Conservation (phyloP, 1,140 invertebrate genomes). For the Drosophila kanapiae region DNA sequence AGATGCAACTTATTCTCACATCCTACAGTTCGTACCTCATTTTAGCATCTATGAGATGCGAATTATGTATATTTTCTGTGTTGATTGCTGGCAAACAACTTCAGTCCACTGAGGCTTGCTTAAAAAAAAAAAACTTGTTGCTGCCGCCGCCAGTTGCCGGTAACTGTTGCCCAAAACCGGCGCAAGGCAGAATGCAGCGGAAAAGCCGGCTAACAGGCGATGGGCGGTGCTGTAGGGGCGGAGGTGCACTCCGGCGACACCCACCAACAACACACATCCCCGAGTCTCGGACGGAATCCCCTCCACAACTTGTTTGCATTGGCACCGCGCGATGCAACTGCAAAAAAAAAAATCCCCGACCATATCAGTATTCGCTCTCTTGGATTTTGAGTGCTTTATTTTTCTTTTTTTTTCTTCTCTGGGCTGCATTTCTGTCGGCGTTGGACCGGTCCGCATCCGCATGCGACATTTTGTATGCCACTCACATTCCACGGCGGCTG, state of each 20-base stretch:
- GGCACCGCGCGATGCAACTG: slow-evolving; percentile 17
- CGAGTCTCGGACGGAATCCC: neutral
- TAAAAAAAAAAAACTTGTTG: slow-evolving; percentile 59
- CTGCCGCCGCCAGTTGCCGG: slow-evolving; percentile 36
- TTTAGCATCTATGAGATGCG: neutral
- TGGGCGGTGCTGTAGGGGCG: neutral
- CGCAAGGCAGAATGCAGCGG: slow-evolving; percentile 67
- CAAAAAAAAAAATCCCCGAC: slow-evolving; percentile 17
- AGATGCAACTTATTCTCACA: neutral
- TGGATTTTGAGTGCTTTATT: slow-evolving; percentile 39
- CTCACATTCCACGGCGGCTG: slow-evolving; percentile 75
- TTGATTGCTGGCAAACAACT: slow-evolving; percentile 21
- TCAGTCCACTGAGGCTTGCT: neutral
- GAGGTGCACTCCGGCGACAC: slow-evolving; percentile 28
- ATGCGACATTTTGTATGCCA: slow-evolving; percentile 79
- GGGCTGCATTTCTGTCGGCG: slow-evolving; percentile 40
- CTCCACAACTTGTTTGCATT: slow-evolving; percentile 66
- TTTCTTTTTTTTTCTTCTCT: slow-evolving; percentile 15
- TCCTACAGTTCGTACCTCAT: neutral
- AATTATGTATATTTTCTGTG: slow-evolving; percentile 1
- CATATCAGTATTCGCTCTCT: slow-evolving; percentile 54
- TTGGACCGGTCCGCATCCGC: slow-evolving; percentile 68
- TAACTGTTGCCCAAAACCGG: slow-evolving; percentile 53
- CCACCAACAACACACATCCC: slow-evolving; percentile 16
- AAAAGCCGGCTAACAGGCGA: slow-evolving; percentile 58